Evolutionary conservation across 2,797 vertebrate species (phyloP).

Genomic region (Tarsius wallacei): DNA sequence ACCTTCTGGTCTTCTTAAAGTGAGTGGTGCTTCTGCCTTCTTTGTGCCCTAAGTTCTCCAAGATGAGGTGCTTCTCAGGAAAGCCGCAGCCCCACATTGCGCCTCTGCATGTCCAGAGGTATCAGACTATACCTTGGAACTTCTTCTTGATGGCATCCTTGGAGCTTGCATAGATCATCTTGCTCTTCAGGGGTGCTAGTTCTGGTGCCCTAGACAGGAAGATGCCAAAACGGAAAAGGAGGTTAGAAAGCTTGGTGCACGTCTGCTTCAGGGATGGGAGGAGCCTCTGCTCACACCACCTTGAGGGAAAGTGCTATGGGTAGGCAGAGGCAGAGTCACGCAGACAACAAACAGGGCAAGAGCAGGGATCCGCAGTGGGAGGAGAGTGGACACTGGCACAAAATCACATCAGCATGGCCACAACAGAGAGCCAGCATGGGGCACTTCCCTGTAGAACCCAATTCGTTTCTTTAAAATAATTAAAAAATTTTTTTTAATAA

Average conservation of each 20-base stretch:
- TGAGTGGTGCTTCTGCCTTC: background rate
- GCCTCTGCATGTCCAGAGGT: background rate
- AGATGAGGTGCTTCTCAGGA: background rate
- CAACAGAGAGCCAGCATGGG: background rate
- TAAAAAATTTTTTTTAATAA: background rate
- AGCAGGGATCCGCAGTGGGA: background rate
- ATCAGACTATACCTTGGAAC: slow-evolving; percentile 89
- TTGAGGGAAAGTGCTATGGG: background rate
- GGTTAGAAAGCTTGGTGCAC: background rate
- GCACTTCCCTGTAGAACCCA: background rate
- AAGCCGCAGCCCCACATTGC: background rate
- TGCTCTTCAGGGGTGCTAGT: slow-evolving; percentile 90
- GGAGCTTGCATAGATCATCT: slow-evolving; percentile 94
- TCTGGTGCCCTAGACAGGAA: slow-evolving; percentile 92
- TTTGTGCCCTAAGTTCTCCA: background rate
- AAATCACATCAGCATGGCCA: background rate
- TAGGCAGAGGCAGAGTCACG: background rate
- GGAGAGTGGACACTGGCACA: background rate
- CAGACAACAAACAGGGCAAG: background rate
- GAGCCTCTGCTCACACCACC: background rate
- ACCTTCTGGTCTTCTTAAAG: background rate
- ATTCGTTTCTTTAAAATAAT: background rate
- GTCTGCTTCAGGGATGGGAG: background rate
- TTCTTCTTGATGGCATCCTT: slow-evolving; percentile 91
- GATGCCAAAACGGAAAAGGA: background rate